Percentiles rank a stretch among this genome's conserved stretches.
Conservation (phyloP, 1,140 invertebrate genomes). For the Thalassaphorura encarpata region DNA sequence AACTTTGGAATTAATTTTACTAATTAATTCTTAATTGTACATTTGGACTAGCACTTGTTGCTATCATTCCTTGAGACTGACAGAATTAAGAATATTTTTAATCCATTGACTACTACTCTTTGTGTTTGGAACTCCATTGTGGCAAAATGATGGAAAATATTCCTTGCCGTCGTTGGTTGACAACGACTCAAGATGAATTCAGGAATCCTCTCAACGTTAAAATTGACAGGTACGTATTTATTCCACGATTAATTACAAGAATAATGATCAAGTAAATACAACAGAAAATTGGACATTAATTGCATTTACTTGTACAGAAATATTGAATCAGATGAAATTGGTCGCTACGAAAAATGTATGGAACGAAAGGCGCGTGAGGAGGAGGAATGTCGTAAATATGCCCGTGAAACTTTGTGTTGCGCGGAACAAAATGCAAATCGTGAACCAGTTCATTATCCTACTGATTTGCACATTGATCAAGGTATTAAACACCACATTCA, state of each 20-base stretch:
- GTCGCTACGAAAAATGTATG: slow-evolving; percentile 25
- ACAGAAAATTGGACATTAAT: neutral
- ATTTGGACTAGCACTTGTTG: too few species aligned
- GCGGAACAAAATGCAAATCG: slow-evolving; percentile 18
- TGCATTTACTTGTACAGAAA: slow-evolving; percentile 6
- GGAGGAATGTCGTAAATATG: slow-evolving; percentile 1
- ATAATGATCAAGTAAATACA: neutral
- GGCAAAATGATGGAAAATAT: slow-evolving; percentile 22
- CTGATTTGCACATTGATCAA: slow-evolving; percentile 22
- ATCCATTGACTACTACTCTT: too few species aligned
- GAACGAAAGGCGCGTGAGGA: neutral
- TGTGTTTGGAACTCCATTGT: too few species aligned
- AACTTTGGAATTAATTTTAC: too few species aligned
- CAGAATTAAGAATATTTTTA: too few species aligned
- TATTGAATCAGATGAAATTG: slow-evolving; percentile 22
- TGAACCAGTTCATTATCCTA: slow-evolving; percentile 17
- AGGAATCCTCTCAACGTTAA: slow-evolving; percentile 15
- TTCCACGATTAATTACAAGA: neutral
- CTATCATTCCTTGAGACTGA: too few species aligned
- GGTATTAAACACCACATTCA: slow-evolving; percentile 1
- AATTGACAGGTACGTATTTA: slow-evolving; percentile 10
- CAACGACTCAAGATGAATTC: slow-evolving; percentile 25
- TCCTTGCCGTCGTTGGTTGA: slow-evolving; percentile 20
- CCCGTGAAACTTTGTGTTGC: slow-evolving; percentile 16
- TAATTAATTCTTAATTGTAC: too few species aligned